Conservation (phyloP, 2,888 invertebrate genomes). For the Netelia melanura region DNA sequence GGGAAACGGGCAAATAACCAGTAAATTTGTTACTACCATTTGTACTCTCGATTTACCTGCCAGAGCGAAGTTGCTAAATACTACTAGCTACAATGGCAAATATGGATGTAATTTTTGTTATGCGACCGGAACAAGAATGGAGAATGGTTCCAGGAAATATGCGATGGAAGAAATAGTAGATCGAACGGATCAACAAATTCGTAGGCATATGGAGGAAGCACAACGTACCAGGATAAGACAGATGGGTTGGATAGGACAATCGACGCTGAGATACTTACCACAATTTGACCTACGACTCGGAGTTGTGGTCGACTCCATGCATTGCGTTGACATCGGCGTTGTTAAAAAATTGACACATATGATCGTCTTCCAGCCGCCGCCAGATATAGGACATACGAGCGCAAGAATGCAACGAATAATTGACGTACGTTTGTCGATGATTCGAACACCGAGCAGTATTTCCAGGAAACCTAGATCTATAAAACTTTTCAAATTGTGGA, state of each 20-base stretch:
- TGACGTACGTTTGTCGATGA: slow-evolving; percentile 27
- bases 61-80: slow-evolving; percentile 18
- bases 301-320: slow-evolving; percentile 47
- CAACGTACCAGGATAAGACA: slow-evolving; percentile 16
- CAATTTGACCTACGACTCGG: slow-evolving; percentile 41
- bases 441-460: slow-evolving; percentile 42
- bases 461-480: slow-evolving; percentile 34
- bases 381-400: slow-evolving; percentile 15
- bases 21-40: slow-evolving; percentile 35
- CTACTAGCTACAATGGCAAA: neutral
- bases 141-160: slow-evolving; percentile 14
- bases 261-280: slow-evolving; percentile 8
- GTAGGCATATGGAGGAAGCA: slow-evolving; percentile 28
- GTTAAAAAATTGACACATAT: slow-evolving; percentile 28
- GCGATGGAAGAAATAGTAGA: slow-evolving; percentile 20
- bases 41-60: slow-evolving; percentile 23
- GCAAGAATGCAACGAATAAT: slow-evolving; percentile 20
- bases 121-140: neutral
- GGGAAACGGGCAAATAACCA: slow-evolving; percentile 5
- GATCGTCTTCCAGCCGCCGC: slow-evolving; percentile 14
- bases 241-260: slow-evolving; percentile 27
- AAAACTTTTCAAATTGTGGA: slow-evolving; percentile 29
- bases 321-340: slow-evolving; percentile 38
- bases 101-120: too few species aligned
- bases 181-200: slow-evolving; percentile 32